Base-by-base conservation (phyloP, 1,140 invertebrate genomes). In the Caenorhabditis tropicalis region DNA sequence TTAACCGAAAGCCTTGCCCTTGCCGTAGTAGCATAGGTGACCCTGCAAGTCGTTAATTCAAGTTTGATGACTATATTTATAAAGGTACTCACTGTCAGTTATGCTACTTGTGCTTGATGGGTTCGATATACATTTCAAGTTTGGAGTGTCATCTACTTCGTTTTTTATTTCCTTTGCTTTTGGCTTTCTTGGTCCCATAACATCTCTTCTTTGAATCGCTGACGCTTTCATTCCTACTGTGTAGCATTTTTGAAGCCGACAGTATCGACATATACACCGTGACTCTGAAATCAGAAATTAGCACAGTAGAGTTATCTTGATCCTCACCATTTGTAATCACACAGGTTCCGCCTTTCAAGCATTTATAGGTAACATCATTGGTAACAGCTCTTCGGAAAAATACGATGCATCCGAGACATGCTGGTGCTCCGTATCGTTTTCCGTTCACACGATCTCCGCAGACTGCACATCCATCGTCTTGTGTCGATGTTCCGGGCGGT, bases 331-430 rank as follows among this genome's bases (percentile, higher is more conserved):
- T 56, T 12, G 74, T 80, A 27, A 84, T 84, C 16, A 49, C 33
- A 49, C 83, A 84, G 9, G 16, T 84, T 46, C 49, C 43, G 1
- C 58, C 74, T 49, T 84, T 84, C 27, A 70, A 58, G 31, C 83
- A 84, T 15, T 65, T 65, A 65, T 84, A 84, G 12, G n/a, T 31
- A 24, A 65, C 83, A 39, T 84, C 58, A 39, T 84, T 84, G 1
- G 58, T 74, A 21, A 84, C 79, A 16, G 83, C 83, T 48, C 84
- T 24, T 39, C 84, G 80, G 48, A 85, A 85, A 79, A 85, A 85
- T 5, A 85, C 84, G 0, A 85, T 85, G 60, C 84, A 85, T 36
- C 84, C 84, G 29, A 85, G 81, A 79, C 84, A 85, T 19, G 84
- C 84, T 5, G 84, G 84, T 6, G 81, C 84, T 53, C 84, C 84